Evolutionary conservation across 2,797 vertebrate species (phyloP).

Genomic region (Microctenopoma steveboyesi): DNA sequence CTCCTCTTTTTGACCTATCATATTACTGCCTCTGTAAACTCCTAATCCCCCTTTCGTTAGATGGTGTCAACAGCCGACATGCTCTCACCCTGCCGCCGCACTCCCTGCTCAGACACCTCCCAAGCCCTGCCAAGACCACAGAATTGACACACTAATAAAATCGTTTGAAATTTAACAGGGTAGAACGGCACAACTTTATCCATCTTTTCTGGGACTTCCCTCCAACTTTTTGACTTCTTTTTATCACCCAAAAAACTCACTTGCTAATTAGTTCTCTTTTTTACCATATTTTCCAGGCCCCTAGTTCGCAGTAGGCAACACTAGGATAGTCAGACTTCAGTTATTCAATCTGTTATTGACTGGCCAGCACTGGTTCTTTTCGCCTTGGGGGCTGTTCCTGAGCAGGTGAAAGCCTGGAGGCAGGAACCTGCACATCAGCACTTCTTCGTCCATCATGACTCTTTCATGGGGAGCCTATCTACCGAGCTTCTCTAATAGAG

Average conservation of each 20-base stretch:
- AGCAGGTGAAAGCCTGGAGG: constrained; percentile 77
- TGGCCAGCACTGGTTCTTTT: constrained; percentile 62
- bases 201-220: constrained; percentile 38
- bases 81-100: constrained; percentile 60
- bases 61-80: constrained; percentile 90
- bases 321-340: constrained; percentile 45
- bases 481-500: constrained; percentile 68
- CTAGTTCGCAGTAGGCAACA: constrained; percentile 18
- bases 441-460: constrained; percentile 75
- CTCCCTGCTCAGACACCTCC: constrained; percentile 64
- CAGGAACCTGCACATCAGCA: constrained; percentile 79
- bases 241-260: constrained; percentile 10
- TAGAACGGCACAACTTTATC: constrained; percentile 81
- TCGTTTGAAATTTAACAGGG: constrained; percentile 89
- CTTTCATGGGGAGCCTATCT: constrained; percentile 73
- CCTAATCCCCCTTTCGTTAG: constrained; percentile 97
- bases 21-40: constrained; percentile 98
- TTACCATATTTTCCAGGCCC: constrained; percentile 8
- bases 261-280: constrained; percentile 40
- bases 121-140: constrained; percentile 88
- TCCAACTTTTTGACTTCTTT: constrained; percentile 42
- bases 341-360: constrained; percentile 71
- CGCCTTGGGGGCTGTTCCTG: constrained; percentile 75
- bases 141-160: constrained; percentile 90
- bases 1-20: constrained; percentile 95